Base-by-base conservation (phyloP, 2,888 invertebrate genomes). In the Alsophila aescularia region DNA sequence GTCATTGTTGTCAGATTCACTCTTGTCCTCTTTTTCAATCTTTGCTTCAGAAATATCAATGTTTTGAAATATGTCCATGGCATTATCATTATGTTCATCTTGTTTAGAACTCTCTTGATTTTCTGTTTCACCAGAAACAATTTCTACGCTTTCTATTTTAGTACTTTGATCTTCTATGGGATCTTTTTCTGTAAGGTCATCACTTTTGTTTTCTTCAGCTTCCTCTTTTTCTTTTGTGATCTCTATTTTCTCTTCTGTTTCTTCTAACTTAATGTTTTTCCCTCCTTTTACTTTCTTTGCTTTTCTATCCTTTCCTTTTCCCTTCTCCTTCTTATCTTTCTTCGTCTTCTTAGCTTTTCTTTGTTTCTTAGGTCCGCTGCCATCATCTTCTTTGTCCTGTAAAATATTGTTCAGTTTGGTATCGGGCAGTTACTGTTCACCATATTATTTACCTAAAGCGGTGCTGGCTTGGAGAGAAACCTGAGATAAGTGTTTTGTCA, bases 371-470 rank as follows among this genome's bases (percentile, higher is more conserved):
- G 21, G 68, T 66, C 86, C 87, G 14, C 75, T 59, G 66, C 83
- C 83, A 61, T 64, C 58, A 15, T 69, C 79, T 79, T 87, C 81
- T 54, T 77, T 81, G 35, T 74, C 91, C 91, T 91, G 91, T 85
- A 90, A 91, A 86, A 86, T 73, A 90, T 81, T 82, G 72, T 64
- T 70, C 75, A 80, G 64, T 75, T 91, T 89, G 88, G 87, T 90
- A 88, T 81, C 75, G 69, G 64, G 80, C 60, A 81, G 77, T 62
- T 65, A 84, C 83, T 75, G 52, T 69, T 69, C 64, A 79, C 66
- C 74, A 88, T 76, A 69, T 76, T 80, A 90, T 85, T 91, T 92
- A 92, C 92, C 92, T 91, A 92, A 87, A 83, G 87, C 90, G 57
- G 66, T 72, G 80, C 75, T 72, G 85, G 86, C 84, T 83, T 80